Evolutionary conservation across 2,113 vertebrate genomes (phyloP), one percentile per base, ranked within the genome.

Genomic region (Spea multiplicata): DNA sequence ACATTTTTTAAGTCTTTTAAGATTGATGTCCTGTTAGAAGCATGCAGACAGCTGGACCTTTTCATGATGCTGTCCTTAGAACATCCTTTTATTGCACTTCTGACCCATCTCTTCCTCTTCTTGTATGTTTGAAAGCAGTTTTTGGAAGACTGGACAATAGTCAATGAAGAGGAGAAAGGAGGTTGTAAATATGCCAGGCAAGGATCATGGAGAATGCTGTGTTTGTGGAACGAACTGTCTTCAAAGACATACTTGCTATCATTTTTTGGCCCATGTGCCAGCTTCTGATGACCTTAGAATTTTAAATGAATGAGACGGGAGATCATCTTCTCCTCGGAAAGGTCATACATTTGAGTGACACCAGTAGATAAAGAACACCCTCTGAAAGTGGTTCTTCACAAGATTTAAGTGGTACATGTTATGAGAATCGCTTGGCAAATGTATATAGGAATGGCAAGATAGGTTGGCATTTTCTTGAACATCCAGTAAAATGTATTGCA

Each of bases 41-140:
- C 10, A 59, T 2, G 55, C 55, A 1, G 14, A 69, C n/a, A 44
- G 49, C 5, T 46, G 74, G 17, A 5, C 52, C 10, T n/a, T 47
- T 44, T 50, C 17, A 62, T 62, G 66, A 70, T 71, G 52, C 61
- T 3, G 45, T 68, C 8, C n/a, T 59, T 50, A 0, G 6, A 30
- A 50, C 55, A 77, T 77, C 70, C 45, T 10, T 62, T 50, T 70
- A 55, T 49, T 16, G 44, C 44, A 30, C 66, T 76, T 47, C 52
- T 69, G 44, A 8, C 47, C 59, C 45, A 5, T 76, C 52, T 77
- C 67, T 61, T 49, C 53, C n/a, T 70, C 66, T 49, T 71, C 66
- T 70, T 71, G 66, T 59, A 6, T 76, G 46, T 68, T 69, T 55
- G 17, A 75, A 67, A 46, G 44, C 68, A 3, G 59, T 61, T 17